Evolutionary conservation across 2,888 invertebrate genomes (phyloP), one percentile per base, ranked within the genome.

Genomic region (Dryococelus australis): DNA sequence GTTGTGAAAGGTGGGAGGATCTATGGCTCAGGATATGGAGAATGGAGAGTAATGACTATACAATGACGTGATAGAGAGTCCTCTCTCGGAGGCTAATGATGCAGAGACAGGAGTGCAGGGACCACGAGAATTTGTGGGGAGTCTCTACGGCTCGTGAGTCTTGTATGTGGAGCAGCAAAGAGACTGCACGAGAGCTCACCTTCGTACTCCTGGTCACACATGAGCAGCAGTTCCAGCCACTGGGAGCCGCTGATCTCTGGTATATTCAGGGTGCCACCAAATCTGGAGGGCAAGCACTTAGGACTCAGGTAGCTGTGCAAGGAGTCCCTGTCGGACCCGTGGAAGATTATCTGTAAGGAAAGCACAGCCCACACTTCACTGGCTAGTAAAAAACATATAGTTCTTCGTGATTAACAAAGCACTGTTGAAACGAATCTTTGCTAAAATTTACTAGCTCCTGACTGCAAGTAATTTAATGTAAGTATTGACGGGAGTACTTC

Each of bases 321-420:
- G 0, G 96, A 94, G 87, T 96, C 95, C 83, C 95, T 94, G 91
- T 97, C 96, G 10, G 94, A 95, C 80, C 97, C 97, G 92, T 97
- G 96, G 93, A 97, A 97, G 87, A 96, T 94, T 89, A 97, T 96
- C 90, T 93, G 89, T 6, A 89, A 89, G 87, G 12, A 87, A 86
- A 86, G n/a, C 28, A 4, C 28, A 43, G 28, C 9, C 8, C 28
- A 4, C 1, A 79, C 79, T 26, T 79, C 27, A 79, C 35, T 35
- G 35, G 2, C 35, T 35, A 35, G 35, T 35, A 35, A 1, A 35
- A 1, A 35, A 35, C 35, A 35, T 35, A 35, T 35, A 35, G 35
- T 4, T 35, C 35, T 35, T 35, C 35, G 35, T 35, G 35, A 4
- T 35, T 35, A 35, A 35, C 35, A 35, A 35, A 35, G 35, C 35